Evolutionary conservation across 2,888 invertebrate species (phyloP).

Genomic region (Rhopalosiphum nymphaeae): DNA sequence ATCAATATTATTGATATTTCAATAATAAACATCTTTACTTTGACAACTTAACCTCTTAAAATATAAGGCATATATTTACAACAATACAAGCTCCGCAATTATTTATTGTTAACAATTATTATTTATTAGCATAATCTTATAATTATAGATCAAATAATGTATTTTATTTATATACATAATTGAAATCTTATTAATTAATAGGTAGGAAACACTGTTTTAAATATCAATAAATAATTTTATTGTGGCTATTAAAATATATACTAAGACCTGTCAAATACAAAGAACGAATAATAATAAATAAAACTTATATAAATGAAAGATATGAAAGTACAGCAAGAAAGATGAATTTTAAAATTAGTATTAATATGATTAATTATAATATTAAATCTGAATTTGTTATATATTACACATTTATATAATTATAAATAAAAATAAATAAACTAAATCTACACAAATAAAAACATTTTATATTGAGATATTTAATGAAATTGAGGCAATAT

Average conservation of each 20-base stretch:
- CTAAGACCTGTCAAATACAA: neutral
- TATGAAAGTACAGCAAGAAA: neutral
- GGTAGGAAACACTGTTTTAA: neutral
- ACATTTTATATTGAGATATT: neutral
- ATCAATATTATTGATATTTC: neutral
- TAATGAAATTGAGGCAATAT: neutral
- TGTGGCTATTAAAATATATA: neutral
- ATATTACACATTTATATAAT: neutral
- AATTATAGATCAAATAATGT: neutral
- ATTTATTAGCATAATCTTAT: neutral
- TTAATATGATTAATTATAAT: conserved; percentile 1
- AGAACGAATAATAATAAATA: neutral
- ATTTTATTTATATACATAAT: neutral
- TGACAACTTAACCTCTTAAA: neutral
- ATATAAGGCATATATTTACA: neutral
- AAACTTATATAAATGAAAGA: neutral
- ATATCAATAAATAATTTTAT: neutral
- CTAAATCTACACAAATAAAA: neutral
- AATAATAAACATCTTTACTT: neutral
- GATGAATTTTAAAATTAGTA: neutral
- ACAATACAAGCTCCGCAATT: neutral
- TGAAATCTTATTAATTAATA: neutral
- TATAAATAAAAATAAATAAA: neutral
- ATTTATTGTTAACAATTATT: neutral
- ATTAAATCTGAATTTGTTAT: neutral